phyloP scores from a whole-genome alignment of 2,797 vertebrate genomes.

The Perdix hodgsoniae region DNA sequence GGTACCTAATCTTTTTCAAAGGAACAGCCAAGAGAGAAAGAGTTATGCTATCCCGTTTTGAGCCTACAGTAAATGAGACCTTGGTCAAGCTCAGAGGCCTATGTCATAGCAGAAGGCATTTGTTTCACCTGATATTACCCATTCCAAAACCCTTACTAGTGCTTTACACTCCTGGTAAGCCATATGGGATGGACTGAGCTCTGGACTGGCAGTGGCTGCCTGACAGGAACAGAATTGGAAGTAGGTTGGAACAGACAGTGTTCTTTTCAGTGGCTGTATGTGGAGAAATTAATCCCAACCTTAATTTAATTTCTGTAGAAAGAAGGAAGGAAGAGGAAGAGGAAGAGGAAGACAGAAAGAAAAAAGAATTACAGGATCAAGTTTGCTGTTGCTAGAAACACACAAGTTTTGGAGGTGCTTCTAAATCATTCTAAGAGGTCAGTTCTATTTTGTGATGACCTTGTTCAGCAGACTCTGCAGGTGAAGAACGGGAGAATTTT shows the following conservation, averaged over 20 bases:
- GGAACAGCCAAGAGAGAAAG: not conserved
- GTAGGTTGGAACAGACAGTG: not conserved
- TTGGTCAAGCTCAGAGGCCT: not conserved
- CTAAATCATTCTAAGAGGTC: not conserved
- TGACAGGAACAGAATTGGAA: not conserved
- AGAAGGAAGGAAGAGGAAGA: too few relatives aligned
- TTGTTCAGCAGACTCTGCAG: not conserved
- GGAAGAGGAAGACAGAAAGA: not conserved
- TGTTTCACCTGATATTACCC: not conserved
- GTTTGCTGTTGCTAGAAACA: not conserved
- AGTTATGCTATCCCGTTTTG: constrained; percentile 1
- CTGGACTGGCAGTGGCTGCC: not conserved
- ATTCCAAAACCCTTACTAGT: not conserved
- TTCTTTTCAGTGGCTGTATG: not conserved
- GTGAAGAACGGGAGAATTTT: not conserved
- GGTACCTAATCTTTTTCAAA: constrained; percentile 30
- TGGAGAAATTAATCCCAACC: not conserved
- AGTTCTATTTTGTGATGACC: not conserved
- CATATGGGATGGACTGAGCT: not conserved
- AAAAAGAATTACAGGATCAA: not conserved
- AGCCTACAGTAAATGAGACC: constrained; percentile 5
- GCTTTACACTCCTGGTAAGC: not conserved
- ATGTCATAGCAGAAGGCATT: not conserved
- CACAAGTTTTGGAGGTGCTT: not conserved
- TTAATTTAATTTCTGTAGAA: not conserved